Evolutionary conservation across 2,888 invertebrate genomes (phyloP).

Genomic region (Drosophila basisetae): DNA sequence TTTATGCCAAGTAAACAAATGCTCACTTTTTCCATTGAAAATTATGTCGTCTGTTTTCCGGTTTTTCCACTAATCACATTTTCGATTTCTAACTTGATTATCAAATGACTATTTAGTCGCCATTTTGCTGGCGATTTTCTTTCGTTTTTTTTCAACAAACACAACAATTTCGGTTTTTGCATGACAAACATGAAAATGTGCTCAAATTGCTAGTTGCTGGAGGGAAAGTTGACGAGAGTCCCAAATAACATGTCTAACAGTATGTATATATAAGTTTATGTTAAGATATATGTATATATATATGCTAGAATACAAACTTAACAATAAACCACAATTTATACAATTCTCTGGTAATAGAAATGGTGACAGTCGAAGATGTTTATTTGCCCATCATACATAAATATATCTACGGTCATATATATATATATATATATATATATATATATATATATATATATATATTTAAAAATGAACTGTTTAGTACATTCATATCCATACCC

Average conservation of each 20-base stretch:
- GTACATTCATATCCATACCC: not conserved
- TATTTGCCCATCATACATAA: not conserved
- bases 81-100: not conserved
- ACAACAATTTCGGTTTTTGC: not conserved
- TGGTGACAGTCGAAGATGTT: not conserved
- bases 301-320: not conserved
- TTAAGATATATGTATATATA: no score
- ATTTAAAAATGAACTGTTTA: not conserved
- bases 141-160: not conserved
- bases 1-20: not conserved
- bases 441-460: no score
- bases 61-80: not conserved
- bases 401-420: not conserved
- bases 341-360: not conserved
- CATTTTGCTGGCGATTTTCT: conserved; percentile 1
- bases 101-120: not conserved
- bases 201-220: not conserved
- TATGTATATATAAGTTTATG: not conserved
- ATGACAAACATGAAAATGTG: not conserved
- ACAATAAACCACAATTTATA: not conserved
- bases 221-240: not conserved
- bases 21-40: not conserved
- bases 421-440: not conserved
- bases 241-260: not conserved
- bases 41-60: not conserved